Evolutionary conservation across 2,888 invertebrate genomes (phyloP).

Genomic region (Cheilosia urbana): DNA sequence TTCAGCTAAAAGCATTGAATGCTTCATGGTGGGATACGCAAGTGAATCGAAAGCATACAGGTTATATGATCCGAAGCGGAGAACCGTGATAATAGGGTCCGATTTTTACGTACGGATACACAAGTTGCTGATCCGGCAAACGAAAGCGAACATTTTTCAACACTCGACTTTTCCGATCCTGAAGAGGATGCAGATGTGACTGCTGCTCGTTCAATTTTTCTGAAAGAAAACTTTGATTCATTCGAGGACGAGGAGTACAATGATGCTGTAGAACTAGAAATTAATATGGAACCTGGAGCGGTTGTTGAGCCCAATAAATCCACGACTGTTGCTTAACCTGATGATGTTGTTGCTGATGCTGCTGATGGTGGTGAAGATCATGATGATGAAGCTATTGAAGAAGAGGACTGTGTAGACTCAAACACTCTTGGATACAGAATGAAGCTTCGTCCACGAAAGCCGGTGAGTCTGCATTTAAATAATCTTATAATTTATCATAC

Average conservation of each 20-base stretch:
- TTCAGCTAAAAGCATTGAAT: too few relatives aligned
- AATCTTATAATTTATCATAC: slow-evolving; percentile 3
- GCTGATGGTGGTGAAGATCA: background rate
- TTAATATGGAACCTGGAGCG: background rate
- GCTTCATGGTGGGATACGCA: too few relatives aligned
- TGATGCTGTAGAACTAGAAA: background rate
- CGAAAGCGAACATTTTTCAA: background rate
- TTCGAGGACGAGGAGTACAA: background rate
- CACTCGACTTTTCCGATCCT: background rate
- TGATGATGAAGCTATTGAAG: background rate
- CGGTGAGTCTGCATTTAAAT: slow-evolving; percentile 8
- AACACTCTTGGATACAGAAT: background rate
- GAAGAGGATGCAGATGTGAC: slow-evolving; percentile 1
- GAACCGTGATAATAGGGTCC: too few relatives aligned
- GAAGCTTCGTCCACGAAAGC: slow-evolving; percentile 14
- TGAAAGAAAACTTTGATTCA: background rate
- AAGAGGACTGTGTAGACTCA: background rate
- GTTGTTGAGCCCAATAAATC: background rate
- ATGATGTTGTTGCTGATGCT: slow-evolving; percentile 2
- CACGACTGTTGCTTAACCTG: background rate
- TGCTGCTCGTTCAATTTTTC: background rate
- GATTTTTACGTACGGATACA: too few relatives aligned
- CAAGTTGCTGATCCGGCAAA: too few relatives aligned
- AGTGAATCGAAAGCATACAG: too few relatives aligned
- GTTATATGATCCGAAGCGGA: too few relatives aligned